Conservation (phyloP, 2,797 vertebrate genomes). For the Peromyscus nudipes region DNA sequence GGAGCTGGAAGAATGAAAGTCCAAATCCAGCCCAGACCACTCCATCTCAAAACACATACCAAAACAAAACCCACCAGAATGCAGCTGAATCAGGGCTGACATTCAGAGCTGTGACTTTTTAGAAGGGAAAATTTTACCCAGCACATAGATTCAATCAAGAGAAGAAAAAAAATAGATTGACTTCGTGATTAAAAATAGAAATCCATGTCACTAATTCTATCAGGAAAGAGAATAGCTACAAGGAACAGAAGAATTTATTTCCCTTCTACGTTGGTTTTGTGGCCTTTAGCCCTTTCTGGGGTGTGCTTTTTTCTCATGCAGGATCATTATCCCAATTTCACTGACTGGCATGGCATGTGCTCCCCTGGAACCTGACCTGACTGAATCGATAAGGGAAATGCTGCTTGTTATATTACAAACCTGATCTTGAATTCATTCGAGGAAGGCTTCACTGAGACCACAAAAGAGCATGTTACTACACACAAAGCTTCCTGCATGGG, state of each 20-base stretch:
- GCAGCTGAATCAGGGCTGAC: neutral
- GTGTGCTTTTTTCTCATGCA: neutral
- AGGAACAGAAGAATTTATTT: constrained; percentile 44
- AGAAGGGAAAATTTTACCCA: neutral
- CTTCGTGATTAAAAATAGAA: constrained; percentile 66
- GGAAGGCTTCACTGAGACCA: neutral
- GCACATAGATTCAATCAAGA: neutral
- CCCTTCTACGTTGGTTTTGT: constrained; percentile 23
- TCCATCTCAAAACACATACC: neutral
- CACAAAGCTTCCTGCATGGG: neutral
- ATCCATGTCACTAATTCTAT: constrained; percentile 33
- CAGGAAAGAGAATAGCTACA: neutral
- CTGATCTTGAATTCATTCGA: neutral
- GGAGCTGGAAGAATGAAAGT: neutral
- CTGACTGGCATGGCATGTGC: constrained; percentile 6
- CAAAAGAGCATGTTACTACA: neutral
- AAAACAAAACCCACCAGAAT: neutral
- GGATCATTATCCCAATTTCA: constrained; percentile 40
- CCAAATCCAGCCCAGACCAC: neutral
- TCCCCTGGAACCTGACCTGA: neutral
- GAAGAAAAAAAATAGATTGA: neutral
- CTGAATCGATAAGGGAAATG: neutral
- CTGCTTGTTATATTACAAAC: neutral
- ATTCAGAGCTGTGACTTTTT: neutral
- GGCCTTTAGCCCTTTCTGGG: constrained; percentile 65